Evolutionary conservation across 2,888 invertebrate genomes (phyloP).

Genomic region (Neria commutata): DNA sequence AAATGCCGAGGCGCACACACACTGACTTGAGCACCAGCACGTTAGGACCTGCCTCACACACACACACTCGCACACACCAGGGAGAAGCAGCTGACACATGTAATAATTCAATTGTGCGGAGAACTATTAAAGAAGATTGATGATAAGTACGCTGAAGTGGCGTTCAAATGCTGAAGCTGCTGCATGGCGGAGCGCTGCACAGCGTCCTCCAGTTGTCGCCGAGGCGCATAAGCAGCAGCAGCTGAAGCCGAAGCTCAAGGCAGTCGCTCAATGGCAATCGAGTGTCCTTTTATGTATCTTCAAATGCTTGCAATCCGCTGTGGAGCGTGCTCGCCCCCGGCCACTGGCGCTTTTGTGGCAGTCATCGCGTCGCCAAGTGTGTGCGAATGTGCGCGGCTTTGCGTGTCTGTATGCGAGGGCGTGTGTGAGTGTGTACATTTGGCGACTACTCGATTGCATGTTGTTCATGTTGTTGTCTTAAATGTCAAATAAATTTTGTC

Average conservation of each 20-base stretch:
- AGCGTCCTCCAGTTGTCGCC: too few relatives aligned
- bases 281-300: too few relatives aligned
- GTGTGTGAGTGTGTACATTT: neutral
- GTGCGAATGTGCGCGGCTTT: neutral
- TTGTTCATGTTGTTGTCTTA: constrained; percentile 25
- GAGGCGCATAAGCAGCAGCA: too few relatives aligned
- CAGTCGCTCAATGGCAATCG: too few relatives aligned
- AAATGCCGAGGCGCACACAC: neutral
- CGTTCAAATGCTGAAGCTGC: neutral
- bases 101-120: constrained; percentile 58
- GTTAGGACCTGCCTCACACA: constrained; percentile 41
- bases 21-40: constrained; percentile 9
- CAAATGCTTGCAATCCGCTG: too few relatives aligned
- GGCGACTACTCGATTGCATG: neutral
- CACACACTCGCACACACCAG: constrained; percentile 33
- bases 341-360: neutral
- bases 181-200: neutral
- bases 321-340: neutral
- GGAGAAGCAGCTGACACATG: constrained; percentile 54
- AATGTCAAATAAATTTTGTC: constrained; percentile 33
- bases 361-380: constrained; percentile 22
- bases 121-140: constrained; percentile 58
- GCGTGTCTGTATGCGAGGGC: neutral
- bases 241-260: too few relatives aligned
- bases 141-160: constrained; percentile 37